Evolutionary conservation across 2,797 vertebrate genomes (phyloP).

Genomic region (Hydrocynus forskahlii): DNA sequence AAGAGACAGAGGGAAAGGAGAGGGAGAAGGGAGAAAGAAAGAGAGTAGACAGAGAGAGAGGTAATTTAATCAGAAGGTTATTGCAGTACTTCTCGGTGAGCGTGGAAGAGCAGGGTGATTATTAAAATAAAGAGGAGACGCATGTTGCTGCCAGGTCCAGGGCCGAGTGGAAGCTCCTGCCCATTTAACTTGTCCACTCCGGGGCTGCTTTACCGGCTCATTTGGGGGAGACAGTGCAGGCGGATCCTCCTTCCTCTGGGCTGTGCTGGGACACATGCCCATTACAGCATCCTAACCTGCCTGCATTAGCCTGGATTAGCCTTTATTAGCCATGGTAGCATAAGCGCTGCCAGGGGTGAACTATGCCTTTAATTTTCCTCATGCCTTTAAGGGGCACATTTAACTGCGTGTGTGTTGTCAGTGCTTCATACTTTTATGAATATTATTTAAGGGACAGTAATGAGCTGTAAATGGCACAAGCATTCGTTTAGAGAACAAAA

Average conservation of each 20-base stretch:
- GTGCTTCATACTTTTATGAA: not conserved
- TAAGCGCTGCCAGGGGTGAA: not conserved
- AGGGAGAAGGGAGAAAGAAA: no score
- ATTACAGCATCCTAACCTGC: not conserved
- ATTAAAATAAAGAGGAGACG: conserved; percentile 40
- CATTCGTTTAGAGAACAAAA: no score
- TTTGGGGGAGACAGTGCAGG: conserved; percentile 3
- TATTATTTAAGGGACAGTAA: no score
- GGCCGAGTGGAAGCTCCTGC: not conserved
- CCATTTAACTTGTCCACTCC: conserved; percentile 5
- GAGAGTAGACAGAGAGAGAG: not conserved
- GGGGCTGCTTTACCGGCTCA: conserved; percentile 8
- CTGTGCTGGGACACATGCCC: not conserved
- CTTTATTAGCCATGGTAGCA: not conserved
- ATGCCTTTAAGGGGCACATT: not conserved
- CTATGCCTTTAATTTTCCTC: not conserved
- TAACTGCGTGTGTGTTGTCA: not conserved
- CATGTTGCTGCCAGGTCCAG: conserved; percentile 22
- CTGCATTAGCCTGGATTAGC: not conserved
- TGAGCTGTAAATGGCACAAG: no score
- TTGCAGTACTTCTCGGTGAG: conserved; percentile 3
- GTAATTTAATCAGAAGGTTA: conserved; percentile 51
- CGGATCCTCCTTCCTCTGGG: not conserved
- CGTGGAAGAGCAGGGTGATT: conserved; percentile 25
- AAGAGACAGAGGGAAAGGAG: no score